Evolutionary conservation across 2,113 vertebrate genomes (phyloP).

Genomic region (Daphoenositta chrysoptera): DNA sequence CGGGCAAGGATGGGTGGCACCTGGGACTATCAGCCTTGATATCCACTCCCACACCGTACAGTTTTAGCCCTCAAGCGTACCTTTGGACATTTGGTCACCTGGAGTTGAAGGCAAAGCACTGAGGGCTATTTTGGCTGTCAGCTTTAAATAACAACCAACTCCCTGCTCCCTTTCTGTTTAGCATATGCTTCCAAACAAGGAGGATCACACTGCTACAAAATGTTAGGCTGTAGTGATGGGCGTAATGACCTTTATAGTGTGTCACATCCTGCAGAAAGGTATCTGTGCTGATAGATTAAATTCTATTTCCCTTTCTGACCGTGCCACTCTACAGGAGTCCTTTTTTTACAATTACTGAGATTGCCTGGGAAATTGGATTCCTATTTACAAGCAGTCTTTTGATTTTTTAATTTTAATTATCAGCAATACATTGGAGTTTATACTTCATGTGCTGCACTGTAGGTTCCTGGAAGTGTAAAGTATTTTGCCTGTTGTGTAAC

Average conservation of each 20-base stretch:
- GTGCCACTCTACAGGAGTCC: not conserved
- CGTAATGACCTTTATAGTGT: not conserved
- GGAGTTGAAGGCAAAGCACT: not conserved
- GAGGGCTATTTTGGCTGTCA: not conserved
- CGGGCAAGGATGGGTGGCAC: not conserved
- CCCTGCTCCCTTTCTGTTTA: conserved; percentile 2
- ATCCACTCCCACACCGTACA: not conserved
- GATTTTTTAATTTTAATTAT: not conserved
- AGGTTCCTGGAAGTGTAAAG: not conserved
- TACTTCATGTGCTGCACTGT: not conserved
- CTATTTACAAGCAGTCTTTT: not conserved
- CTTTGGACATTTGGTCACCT: not conserved
- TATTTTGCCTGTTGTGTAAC: not conserved
- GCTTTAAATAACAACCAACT: conserved; percentile 32
- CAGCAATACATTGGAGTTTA: not conserved
- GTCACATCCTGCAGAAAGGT: not conserved
- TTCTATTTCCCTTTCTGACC: not conserved
- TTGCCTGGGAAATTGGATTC: not conserved
- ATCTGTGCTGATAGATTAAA: not conserved
- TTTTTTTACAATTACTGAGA: not conserved
- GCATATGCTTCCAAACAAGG: not conserved
- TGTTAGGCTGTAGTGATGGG: not conserved
- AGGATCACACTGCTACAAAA: not conserved
- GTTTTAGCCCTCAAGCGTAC: not conserved
- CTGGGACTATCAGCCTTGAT: not conserved